Conservation (phyloP, 2,888 invertebrate species). For the Hemithea aestivaria region DNA sequence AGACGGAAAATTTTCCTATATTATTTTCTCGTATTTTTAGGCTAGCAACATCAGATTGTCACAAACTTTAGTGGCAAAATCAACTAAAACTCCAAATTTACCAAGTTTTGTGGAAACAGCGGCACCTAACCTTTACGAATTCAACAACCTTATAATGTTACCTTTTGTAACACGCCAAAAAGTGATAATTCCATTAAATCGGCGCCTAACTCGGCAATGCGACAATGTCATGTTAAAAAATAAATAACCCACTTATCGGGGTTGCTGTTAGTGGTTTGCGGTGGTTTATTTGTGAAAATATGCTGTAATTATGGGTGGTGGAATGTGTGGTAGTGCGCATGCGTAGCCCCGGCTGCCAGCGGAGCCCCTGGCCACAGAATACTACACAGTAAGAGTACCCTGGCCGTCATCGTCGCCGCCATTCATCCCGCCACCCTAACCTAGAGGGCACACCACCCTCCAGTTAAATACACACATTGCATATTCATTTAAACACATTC, state of each 20-base stretch:
- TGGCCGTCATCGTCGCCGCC: conserved; percentile 27
- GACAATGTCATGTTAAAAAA: conserved; percentile 33
- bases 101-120: neutral
- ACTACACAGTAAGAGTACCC: too few species aligned
- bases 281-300: conserved; percentile 41
- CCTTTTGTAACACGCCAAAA: conserved; percentile 22
- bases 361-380: conserved; percentile 22
- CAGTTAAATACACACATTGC: conserved; percentile 39
- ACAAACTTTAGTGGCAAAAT: too few species aligned
- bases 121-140: neutral
- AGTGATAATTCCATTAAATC: conserved; percentile 25
- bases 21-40: too few species aligned
- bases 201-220: conserved; percentile 30
- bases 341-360: conserved; percentile 27
- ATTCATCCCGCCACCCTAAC: conserved; percentile 42
- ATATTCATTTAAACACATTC: conserved; percentile 45
- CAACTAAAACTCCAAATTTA: too few species aligned
- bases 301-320: conserved; percentile 45
- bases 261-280: conserved; percentile 31
- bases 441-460: conserved; percentile 24
- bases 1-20: too few species aligned
- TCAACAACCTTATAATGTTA: conserved; percentile 3
- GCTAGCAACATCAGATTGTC: too few species aligned
- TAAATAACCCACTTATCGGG: conserved; percentile 33
- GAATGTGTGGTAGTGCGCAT: conserved; percentile 31